Evolutionary conservation across 2,797 vertebrate species (phyloP), one percentile per base, ranked within the genome.

Genomic region (Trematomus bernacchii): DNA sequence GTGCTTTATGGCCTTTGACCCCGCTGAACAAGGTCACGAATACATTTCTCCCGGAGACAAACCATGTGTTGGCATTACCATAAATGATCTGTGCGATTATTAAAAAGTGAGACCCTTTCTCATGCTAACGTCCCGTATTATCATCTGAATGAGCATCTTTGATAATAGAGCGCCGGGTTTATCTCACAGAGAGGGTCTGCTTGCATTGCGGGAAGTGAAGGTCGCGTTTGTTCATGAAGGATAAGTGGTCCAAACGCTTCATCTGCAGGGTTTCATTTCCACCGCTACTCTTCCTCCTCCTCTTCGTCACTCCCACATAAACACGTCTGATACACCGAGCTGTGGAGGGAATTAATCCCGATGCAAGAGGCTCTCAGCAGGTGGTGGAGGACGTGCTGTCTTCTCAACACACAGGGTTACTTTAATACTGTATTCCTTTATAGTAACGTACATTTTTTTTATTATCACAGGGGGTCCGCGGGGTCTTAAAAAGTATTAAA

Each of bases 131-230:
- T 70, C 66, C 58, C 30, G 1, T 75, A 84, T 89, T 88, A 86
- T 85, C 83, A 90, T 91, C 9, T 83, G 84, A 91, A 91, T 89
- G 92, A 87, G 83, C 89, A 77, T 76, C 90, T 89, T 82, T 80
- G 77, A 79, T 77, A 91, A 93, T 48, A 13, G 73, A 79, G 80
- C 9, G 57, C 68, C 68, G 86, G 73, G 46, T 80, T 83, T 63
- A 80, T 77, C 92, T 37, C 33, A 37, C 6, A 72, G 71, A 73
- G 74, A 62, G 72, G 68, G 68, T 80, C 93, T 66, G 1, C 33
- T 93, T 81, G 85, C 19, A 37, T 84, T 88, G 88, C 70, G 86
- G 85, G 76, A 74, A 88, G 82, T 75, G 69, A 84, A 83, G 74
- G 89, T 88, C 75, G 40, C 61, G 69, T 85, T 82, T 75, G 57